Percentiles rank a stretch among this genome's conserved stretches.
Evolutionary conservation across 2,888 invertebrate genomes (phyloP).

Genomic region (Anthrax anthrax): DNA sequence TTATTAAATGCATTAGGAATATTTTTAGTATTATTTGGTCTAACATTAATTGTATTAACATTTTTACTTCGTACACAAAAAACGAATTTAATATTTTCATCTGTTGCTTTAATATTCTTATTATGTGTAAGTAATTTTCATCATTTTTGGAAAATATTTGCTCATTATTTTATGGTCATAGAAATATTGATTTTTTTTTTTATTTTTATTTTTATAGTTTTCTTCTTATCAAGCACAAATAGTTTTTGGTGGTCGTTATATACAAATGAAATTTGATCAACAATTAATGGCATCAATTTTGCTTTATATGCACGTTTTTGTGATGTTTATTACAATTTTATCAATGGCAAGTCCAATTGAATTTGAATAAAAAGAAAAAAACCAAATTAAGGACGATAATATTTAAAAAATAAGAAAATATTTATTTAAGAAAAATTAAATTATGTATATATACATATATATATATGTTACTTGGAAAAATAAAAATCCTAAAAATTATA

Average conservation of each 20-base stretch:
- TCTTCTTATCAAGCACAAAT: not conserved
- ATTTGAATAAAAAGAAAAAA: not conserved
- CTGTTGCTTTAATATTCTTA: too few relatives aligned
- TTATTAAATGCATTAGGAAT: not conserved
- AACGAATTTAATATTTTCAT: too few relatives aligned
- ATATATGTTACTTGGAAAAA: too few relatives aligned
- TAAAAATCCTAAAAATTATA: too few relatives aligned
- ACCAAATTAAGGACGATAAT: too few relatives aligned
- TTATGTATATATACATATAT: too few relatives aligned
- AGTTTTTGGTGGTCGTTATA: not conserved
- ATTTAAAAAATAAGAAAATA: too few relatives aligned
- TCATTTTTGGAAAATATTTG: too few relatives aligned
- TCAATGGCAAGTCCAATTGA: not conserved
- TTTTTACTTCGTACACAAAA: too few relatives aligned
- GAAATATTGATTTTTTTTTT: not conserved
- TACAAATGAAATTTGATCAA: not conserved
- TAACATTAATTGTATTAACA: not conserved
- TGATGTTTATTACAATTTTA: not conserved
- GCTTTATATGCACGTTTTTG: not conserved
- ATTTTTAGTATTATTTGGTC: not conserved
- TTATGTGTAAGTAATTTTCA: too few relatives aligned
- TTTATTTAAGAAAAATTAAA: too few relatives aligned
- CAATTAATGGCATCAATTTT: not conserved
- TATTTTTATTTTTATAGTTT: not conserved
- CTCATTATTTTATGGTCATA: too few relatives aligned